Evolutionary conservation across 2,797 vertebrate species (phyloP), one percentile per base, ranked within the genome.

Genomic region (Pipistrellus nathusii): DNA sequence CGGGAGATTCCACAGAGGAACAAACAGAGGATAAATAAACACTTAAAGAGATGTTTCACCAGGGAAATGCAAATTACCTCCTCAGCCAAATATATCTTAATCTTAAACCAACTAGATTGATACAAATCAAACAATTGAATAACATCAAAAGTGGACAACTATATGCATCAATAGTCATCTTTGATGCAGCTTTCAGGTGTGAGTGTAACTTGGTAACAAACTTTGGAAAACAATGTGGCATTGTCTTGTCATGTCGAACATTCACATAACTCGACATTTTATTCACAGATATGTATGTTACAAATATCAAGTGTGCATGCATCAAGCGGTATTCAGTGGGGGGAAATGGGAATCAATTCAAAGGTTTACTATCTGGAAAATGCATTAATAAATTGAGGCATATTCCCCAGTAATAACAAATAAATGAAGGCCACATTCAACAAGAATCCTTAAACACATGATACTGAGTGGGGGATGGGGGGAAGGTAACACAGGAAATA

Each of bases 21-120:
- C 35, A 85, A 85, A 90, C 3, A 59, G 77, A 62, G 35, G 46
- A 69, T 78, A 89, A 59, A 69, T 25, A 94, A 90, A 85, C 53
- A 85, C 53, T 87, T 55, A 53, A 14, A 72, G 53, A 91, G 59
- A 88, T 86, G 30, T 23, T 76, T 55, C 82, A 53, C 90, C 69
- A 77, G 27, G 15, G 21, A 94, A 91, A 81, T 86, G 21, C 15
- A 96, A 93, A 82, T 73, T 75, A 95, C 92, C 71, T 78, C 15
- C 55, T 73, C 13, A 91, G 80, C 53, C 48, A 89, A n/a, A 88
- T 53, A 89, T 9, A 38, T 72, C 80, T 90, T 82, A 64, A 85
- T 87, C 71, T 59, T 95, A 38, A 44, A 88, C 18, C 8, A 73
- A 88, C 18, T 82, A 83, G n/a, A 75, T 46, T 76, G 53, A 91